phyloP scores from a whole-genome alignment of 2,797 vertebrate species.

The Pantherophis vulpinus region DNA sequence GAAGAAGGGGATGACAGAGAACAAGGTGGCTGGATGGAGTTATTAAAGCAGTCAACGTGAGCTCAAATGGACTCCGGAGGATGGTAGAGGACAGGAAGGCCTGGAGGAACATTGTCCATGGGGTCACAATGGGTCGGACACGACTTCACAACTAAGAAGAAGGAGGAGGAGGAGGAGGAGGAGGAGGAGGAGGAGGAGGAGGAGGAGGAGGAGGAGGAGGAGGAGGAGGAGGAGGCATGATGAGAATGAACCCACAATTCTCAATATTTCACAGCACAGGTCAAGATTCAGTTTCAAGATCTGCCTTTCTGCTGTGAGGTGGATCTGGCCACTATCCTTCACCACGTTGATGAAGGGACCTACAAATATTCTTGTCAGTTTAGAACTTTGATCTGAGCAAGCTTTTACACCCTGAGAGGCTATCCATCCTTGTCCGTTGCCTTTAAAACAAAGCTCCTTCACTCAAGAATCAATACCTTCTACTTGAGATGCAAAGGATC shows the following conservation, averaged over 20 bases:
- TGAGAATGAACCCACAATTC: background rate
- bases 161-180: fast-evolving
- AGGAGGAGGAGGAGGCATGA: fast-evolving
- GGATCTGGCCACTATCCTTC: conserved; percentile 3
- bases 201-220: fast-evolving
- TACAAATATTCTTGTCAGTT: conserved; percentile 13
- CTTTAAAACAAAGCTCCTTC: conserved; percentile 5
- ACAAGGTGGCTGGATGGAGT: no score
- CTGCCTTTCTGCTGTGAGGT: background rate
- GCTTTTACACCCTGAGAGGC: conserved; percentile 17
- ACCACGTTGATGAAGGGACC: background rate
- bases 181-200: fast-evolving
- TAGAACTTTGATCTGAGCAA: conserved; percentile 18
- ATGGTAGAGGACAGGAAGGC: no score
- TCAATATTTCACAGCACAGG: background rate
- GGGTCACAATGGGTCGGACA: no score
- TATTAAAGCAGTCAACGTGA: no score
- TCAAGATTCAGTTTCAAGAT: background rate
- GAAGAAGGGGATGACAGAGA: no score
- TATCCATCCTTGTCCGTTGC: conserved; percentile 1
- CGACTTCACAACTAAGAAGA: fast-evolving
- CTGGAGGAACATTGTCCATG: no score
- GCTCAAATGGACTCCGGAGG: no score
- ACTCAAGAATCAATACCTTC: conserved; percentile 29
- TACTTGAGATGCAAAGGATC: background rate